Evolutionary conservation across 2,888 invertebrate genomes (phyloP).

Genomic region (Teleogryllus oceanicus): DNA sequence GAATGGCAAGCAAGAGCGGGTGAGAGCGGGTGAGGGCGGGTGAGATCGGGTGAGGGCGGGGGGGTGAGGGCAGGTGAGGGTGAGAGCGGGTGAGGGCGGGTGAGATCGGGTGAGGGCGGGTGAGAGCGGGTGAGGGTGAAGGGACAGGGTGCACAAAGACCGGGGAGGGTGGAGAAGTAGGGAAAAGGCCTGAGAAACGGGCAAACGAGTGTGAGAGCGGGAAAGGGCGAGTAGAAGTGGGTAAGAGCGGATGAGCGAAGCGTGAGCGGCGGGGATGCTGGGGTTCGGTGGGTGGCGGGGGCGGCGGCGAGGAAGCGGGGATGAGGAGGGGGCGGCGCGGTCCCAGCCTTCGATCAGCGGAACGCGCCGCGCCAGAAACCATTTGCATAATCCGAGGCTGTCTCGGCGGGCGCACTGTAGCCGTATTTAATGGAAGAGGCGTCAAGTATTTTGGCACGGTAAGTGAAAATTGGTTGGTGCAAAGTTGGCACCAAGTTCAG

Average conservation of each 20-base stretch:
- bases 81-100: too few species aligned
- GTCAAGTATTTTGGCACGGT: constrained; percentile 6
- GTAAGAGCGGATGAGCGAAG: too few species aligned
- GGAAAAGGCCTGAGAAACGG: neutral
- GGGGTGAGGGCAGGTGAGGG: too few species aligned
- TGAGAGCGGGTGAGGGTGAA: too few species aligned
- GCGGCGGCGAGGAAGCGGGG: neutral
- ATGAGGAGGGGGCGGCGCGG: neutral
- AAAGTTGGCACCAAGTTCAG: neutral
- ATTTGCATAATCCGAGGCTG: constrained; percentile 2
- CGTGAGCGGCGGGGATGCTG: neutral
- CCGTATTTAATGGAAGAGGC: neutral
- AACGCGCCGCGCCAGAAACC: constrained; percentile 4
- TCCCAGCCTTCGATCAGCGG: neutral
- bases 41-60: too few species aligned
- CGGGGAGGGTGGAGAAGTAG: neutral
- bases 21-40: too few species aligned
- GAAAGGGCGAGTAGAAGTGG: neutral
- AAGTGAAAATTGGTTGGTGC: neutral
- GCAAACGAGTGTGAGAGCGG: neutral
- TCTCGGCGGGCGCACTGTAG: neutral
- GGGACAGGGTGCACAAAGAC: neutral
- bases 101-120: too few species aligned
- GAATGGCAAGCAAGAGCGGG: too few species aligned
- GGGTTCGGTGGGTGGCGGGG: neutral